Base-by-base conservation (phyloP, 1,140 invertebrate genomes). In the Laupala kohalensis region DNA sequence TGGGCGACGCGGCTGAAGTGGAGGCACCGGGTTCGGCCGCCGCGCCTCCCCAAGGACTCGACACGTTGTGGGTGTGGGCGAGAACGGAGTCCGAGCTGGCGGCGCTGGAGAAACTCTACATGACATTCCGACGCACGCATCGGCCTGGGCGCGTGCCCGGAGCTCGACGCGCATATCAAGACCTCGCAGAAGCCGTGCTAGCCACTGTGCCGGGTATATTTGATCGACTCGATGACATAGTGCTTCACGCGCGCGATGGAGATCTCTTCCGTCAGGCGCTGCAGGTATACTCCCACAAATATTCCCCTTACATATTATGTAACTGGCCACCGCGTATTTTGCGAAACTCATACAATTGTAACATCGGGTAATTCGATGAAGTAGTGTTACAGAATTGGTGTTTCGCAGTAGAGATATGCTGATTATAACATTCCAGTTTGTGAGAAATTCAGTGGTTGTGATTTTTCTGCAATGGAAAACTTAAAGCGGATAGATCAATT, bases 171-270 rank as follows among this genome's bases (percentile, higher is more conserved):
- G 84, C 84, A n/a, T 87, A 88, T 82, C 73, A 83, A 13, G 85
- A 89, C 78, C 78, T 92, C 64, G 84, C 86, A 0, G 83, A 89
- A 62, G 82, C 83, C 0, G 80, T 90, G 24, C 77, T 91, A 23
- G 69, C 68, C 6, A 30, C 53, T 29, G 37, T 74, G 25, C 67
- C 72, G 23, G 75, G 77, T 23, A 79, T 84, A 0, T 76, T 86
- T 25, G 77, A 80, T 15, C 81, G 82, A 62, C 79, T 89, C 15
- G 75, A 84, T 70, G 81, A 84, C 15, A 73, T 85, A 24, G 81
- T 88, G 69, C 78, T 82, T 25, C 81, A 86, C 29, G 71, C 23
- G 15, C 23, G 30, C 4, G 68, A 67, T 64, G 85, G 88, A 30
- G 82, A 86, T 72, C 77, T 90, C 70, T 91, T 88, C 79, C 79